phyloP scores from a whole-genome alignment of 2,888 invertebrate genomes.

The Entomobrya multifasciata region DNA sequence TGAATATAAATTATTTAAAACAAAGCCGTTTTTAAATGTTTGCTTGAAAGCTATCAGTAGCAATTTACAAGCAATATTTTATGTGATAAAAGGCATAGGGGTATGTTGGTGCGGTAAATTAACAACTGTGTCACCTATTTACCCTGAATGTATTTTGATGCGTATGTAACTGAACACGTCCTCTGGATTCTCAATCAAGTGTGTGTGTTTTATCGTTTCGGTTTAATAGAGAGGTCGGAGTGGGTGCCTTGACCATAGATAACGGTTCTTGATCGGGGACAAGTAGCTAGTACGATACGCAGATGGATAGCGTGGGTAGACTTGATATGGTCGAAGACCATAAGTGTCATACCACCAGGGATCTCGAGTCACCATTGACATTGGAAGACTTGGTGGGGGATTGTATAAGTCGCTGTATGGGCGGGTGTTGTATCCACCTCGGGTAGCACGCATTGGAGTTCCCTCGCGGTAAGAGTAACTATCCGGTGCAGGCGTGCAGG shows the following conservation, averaged over 20 bases:
- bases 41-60: constrained; percentile 17
- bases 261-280: constrained; percentile 94
- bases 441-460: constrained; percentile 86
- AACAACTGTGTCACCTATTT: constrained; percentile 40
- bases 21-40: background rate
- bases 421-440: constrained; percentile 85
- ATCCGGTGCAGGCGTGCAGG: constrained; percentile 83
- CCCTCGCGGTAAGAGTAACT: constrained; percentile 82
- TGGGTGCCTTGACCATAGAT: constrained; percentile 95
- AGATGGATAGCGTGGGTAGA: constrained; percentile 81
- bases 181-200: constrained; percentile 12
- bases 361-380: constrained; percentile 91
- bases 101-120: background rate
- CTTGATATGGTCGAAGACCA: constrained; percentile 84
- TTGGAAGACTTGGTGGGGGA: constrained; percentile 89
- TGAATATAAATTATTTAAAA: background rate
- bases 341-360: constrained; percentile 90
- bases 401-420: constrained; percentile 87
- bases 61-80: background rate
- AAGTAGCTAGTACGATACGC: constrained; percentile 89
- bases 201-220: constrained; percentile 29
- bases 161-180: constrained; percentile 52
- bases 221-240: constrained; percentile 81
- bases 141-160: constrained; percentile 24
- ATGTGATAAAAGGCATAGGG: background rate